Base-by-base conservation (phyloP, 1,140 invertebrate species). In the Cydia pomonella region DNA sequence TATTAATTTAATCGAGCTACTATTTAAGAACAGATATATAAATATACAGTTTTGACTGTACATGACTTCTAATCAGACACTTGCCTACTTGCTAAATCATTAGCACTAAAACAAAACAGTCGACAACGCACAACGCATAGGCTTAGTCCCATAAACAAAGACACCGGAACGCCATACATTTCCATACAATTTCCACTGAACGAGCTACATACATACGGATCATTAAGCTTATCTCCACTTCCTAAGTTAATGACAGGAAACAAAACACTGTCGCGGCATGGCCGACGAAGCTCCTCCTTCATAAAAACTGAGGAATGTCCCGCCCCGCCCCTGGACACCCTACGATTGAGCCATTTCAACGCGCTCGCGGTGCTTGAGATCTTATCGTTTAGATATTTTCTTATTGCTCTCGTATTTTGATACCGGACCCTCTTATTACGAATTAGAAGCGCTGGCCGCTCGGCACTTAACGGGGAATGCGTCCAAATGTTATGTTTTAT, bases 291-390 rank as follows among this genome's bases (percentile, higher is more conserved):
- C 53, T 59, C 53, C 53, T 59, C 53, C 53, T 59, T 23, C 18
- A 59, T 23, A 59, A 59, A 59, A 59, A 59, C 53, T 59, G 53
- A 50, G 47, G 53, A 59, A 59, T 59, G 53, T 59, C 53, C 53
- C 53, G 53, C 53, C 53, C 21, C 53, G 53, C 53, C 53, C 53
- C 53, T 23, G 53, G 53, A 33, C 78, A 82, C 79, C 81, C 75
- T 79, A 79, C 33, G 89, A 91, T 91, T 91, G 82, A 91, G 89
- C 88, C 89, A 90, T 91, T 88, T 87, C 84, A 87, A 84, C 85
- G 84, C 73, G 86, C 84, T 85, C 79, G 80, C 76, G 85, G 82
- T 79, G 78, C 77, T 10, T 16, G 6, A 59, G 86, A 82, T 83
- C 75, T 78, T 91, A 91, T 91, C 89, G 53, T 23, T 59, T 85